Conservation (phyloP, 2,888 invertebrate genomes). For the Hypselothyrea guttata region DNA sequence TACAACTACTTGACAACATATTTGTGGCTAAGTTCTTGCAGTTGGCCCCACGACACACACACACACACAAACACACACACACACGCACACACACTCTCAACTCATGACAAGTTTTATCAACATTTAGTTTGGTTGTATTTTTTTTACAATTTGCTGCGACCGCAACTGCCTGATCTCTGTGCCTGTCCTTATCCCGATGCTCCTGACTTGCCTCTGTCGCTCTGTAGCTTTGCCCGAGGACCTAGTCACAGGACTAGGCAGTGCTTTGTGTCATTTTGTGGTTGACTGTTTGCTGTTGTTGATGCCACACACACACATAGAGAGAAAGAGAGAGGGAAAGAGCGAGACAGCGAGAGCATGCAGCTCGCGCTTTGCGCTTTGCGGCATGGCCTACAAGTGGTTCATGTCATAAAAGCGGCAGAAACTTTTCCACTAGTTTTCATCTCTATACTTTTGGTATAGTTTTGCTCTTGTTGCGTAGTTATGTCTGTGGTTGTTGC, state of each 20-base stretch:
- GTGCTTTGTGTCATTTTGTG: conserved; percentile 66
- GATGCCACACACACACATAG: conserved; percentile 35
- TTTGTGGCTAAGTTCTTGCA: conserved; percentile 31
- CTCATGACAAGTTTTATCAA: conserved; percentile 53
- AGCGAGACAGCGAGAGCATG: too few relatives aligned
- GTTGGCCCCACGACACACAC: conserved; percentile 16
- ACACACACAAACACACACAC: not conserved
- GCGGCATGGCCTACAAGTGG: conserved; percentile 70
- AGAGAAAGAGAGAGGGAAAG: too few relatives aligned
- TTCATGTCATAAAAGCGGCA: conserved; percentile 72
- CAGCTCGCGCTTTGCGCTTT: conserved; percentile 49
- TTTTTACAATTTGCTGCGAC: conserved; percentile 22
- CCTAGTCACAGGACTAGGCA: conserved; percentile 23
- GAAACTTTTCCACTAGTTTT: conserved; percentile 58
- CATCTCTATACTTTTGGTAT: conserved; percentile 44
- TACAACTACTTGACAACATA: conserved; percentile 30
- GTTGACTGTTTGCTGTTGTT: conserved; percentile 29
- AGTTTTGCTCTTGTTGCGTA: conserved; percentile 24
- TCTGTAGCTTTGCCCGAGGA: conserved; percentile 35
- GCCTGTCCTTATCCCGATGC: conserved; percentile 1
- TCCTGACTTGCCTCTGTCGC: conserved; percentile 32
- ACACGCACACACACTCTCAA: conserved; percentile 16
- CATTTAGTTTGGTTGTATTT: conserved; percentile 45
- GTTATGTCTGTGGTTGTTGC: conserved; percentile 12
- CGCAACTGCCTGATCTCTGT: conserved; percentile 50